Base-by-base conservation (phyloP, 2,113 vertebrate genomes). In the Myodes glareolus region DNA sequence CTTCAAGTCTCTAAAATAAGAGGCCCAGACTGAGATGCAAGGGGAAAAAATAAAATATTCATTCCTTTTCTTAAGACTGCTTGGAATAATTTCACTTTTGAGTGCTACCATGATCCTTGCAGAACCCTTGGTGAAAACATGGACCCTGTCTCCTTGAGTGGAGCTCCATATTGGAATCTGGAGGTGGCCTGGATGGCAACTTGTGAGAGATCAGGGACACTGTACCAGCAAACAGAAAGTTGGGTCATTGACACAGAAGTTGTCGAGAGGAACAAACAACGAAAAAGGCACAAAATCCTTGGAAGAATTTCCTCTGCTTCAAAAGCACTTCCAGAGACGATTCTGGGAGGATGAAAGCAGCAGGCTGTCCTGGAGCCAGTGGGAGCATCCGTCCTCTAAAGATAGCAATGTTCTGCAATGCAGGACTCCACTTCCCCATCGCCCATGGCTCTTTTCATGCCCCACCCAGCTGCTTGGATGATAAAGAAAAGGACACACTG, bases 11-110 rank as follows among this genome's bases (percentile, higher is more conserved):
- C 47, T 86, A 92, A 94, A 97, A 81, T 42, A 82, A 31, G 63
- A 94, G 23, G 11, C 31, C 61, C 45, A 70, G 31, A 90, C 9
- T 68, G 36, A 86, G 45, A 42, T 47, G 27, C 14, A 97, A 96
- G 73, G 9, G 82, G 16, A 94, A 94, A 93, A 52, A 78, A 90
- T 39, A 73, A 96, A 90, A 93, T 45, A 95, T 55, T 45, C 16
- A 42, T 67, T 33, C 31, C 73, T 47, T 94, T 84, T 88, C 76
- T 75, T 78, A 77, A 76, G 13, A 89, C 1, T 92, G 17, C 39
- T 88, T 77, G 31, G 23, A 97, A 94, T 7, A 52, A 88, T 89
- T 67, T 73, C 14, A 77, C 78, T 93, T 91, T 50, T 90, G 70
- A 39, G 31, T 33, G 23, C 17, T 39, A 25, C 77, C 36, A 7